Evolutionary conservation across 1,140 invertebrate species (phyloP).

Genomic region (Lamellibrachia luymesi): DNA sequence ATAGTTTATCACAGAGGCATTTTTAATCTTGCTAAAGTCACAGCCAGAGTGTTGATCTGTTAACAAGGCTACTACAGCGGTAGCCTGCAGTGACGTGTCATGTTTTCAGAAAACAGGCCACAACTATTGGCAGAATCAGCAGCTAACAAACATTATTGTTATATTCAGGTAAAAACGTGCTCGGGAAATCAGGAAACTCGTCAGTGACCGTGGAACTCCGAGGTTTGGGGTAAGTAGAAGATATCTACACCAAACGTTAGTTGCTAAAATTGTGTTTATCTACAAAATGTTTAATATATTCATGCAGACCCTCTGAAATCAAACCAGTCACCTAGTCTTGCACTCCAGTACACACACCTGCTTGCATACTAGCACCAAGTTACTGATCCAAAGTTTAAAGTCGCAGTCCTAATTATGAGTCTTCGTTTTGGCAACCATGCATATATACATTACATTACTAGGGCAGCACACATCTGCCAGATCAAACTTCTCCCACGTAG

Average conservation of each 20-base stretch:
- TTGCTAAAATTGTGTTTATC: not conserved
- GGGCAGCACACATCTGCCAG: too few relatives aligned
- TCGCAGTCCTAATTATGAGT: too few relatives aligned
- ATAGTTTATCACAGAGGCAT: too few relatives aligned
- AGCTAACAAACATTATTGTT: not conserved
- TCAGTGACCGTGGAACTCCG: slow-evolving; percentile 26
- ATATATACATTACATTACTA: too few relatives aligned
- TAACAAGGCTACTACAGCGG: too few relatives aligned
- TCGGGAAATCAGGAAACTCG: slow-evolving; percentile 22
- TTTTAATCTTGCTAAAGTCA: too few relatives aligned
- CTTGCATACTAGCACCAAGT: too few relatives aligned
- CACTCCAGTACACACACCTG: not conserved
- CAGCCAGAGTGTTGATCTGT: too few relatives aligned
- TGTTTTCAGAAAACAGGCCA: not conserved
- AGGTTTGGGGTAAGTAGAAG: slow-evolving; percentile 36
- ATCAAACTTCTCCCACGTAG: too few relatives aligned
- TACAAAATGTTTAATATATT: not conserved
- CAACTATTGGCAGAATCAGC: not conserved
- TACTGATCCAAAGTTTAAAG: too few relatives aligned
- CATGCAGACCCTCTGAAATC: not conserved
- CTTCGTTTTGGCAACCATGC: too few relatives aligned
- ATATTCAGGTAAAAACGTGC: slow-evolving; percentile 30
- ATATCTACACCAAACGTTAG: not conserved
- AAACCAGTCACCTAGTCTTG: not conserved
- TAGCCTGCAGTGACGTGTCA: too few relatives aligned